Conservation (phyloP, 2,888 invertebrate genomes). For the Trypoxylon attenuatum region DNA sequence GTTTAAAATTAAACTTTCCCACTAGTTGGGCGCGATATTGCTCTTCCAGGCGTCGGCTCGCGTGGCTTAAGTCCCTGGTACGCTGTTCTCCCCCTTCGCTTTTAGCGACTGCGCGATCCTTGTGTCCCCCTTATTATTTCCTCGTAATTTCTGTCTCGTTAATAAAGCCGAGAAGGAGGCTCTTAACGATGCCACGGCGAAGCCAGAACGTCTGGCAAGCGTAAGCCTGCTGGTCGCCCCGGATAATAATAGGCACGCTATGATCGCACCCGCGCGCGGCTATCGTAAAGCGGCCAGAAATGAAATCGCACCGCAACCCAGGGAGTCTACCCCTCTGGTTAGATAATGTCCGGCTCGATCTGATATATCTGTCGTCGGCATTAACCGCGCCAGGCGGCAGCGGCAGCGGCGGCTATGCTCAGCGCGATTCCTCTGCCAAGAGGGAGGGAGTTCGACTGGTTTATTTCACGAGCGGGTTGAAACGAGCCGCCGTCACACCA, state of each 20-base stretch:
- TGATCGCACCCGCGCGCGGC: not conserved
- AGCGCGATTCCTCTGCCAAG: not conserved
- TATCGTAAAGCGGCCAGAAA: slow-evolving; percentile 1
- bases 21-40: not conserved
- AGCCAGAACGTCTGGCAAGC: not conserved
- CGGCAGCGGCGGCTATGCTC: not conserved
- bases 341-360: slow-evolving; percentile 20
- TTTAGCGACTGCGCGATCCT: too few relatives aligned
- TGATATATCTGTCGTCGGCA: slow-evolving; percentile 23
- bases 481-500: not conserved
- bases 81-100: too few relatives aligned
- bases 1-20: not conserved
- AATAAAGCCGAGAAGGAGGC: not conserved
- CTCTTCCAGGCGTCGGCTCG: not conserved
- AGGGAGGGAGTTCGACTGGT: not conserved
- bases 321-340: slow-evolving; percentile 2
- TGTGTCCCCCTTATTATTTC: not conserved
- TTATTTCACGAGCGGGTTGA: slow-evolving; percentile 7
- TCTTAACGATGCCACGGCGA: not conserved
- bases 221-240: not conserved
- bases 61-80: too few relatives aligned
- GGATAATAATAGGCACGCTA: not conserved
- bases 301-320: not conserved
- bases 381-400: slow-evolving; percentile 12
- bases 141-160: not conserved